Evolutionary conservation across 1,140 invertebrate species (phyloP).

Genomic region (Caenorhabditis brenneri): DNA sequence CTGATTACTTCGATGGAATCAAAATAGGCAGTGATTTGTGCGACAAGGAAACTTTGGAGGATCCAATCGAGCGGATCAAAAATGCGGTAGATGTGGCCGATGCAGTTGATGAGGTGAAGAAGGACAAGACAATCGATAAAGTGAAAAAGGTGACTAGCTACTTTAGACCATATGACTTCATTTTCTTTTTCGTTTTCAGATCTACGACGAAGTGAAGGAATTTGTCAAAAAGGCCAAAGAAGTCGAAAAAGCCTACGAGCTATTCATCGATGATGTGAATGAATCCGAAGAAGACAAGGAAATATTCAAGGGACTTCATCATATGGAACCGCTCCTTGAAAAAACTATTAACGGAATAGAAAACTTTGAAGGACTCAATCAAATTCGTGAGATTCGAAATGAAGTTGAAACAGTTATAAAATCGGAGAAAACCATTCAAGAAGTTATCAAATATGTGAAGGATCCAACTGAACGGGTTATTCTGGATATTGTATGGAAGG

Average conservation of each 20-base stretch:
- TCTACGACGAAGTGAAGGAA: neutral
- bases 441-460: neutral
- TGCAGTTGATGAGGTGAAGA: neutral
- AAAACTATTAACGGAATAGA: neutral
- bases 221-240: neutral
- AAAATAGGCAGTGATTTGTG: neutral
- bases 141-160: neutral
- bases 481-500: neutral
- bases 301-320: no score
- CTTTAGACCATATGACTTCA: no score
- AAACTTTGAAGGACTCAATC: no score
- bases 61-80: neutral
- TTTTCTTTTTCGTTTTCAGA: no score
- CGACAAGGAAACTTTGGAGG: neutral
- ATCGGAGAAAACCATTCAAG: neutral
- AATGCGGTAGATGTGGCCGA: neutral
- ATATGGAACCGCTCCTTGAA: neutral
- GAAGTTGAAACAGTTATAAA: neutral
- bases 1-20: neutral
- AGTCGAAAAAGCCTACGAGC: neutral
- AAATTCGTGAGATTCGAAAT: neutral
- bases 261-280: neutral
- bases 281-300: neutral
- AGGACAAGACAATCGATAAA: neutral
- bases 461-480: neutral